phyloP scores from a whole-genome alignment of 2,797 vertebrate species.

The Rachycentron canadum region DNA sequence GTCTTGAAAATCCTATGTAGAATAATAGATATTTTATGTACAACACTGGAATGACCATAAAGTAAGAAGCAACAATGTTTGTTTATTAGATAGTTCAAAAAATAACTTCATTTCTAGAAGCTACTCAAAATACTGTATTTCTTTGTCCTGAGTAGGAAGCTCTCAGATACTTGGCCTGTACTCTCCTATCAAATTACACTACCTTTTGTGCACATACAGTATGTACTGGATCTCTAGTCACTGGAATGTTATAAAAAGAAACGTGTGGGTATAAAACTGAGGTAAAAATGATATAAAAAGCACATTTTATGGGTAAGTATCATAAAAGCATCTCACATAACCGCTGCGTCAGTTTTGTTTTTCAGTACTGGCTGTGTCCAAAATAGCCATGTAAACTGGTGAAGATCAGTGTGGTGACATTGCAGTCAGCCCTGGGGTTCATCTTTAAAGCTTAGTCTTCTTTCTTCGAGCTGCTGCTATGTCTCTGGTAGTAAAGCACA shows the following conservation, averaged over 20 bases:
- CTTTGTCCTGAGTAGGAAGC: conserved; percentile 45
- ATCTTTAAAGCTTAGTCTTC: conserved; percentile 73
- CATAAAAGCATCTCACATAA: conserved; percentile 25
- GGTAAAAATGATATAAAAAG: conserved; percentile 47
- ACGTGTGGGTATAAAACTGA: conserved; percentile 34
- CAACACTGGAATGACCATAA: not conserved
- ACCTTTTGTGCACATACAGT: not conserved
- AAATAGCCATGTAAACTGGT: not conserved
- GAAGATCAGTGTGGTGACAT: not conserved
- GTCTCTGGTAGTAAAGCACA: conserved; percentile 89
- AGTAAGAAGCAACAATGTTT: conserved; percentile 30
- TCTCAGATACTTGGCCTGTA: conserved; percentile 7
- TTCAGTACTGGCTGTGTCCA: not conserved
- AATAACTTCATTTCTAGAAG: conserved; percentile 41
- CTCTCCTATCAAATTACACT: not conserved
- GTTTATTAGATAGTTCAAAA: conserved; percentile 64
- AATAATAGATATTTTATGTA: too few relatives aligned
- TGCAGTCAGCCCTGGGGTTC: not conserved
- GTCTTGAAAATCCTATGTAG: not conserved
- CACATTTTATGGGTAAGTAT: conserved; percentile 17
- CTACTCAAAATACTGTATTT: conserved; percentile 51
- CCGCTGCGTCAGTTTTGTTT: not conserved
- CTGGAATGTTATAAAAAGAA: conserved; percentile 54
- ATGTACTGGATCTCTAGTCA: conserved; percentile 3
- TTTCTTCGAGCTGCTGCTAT: conserved; percentile 80